Evolutionary conservation across 2,113 vertebrate genomes (phyloP).

Genomic region (Diphyllodes magnificus): DNA sequence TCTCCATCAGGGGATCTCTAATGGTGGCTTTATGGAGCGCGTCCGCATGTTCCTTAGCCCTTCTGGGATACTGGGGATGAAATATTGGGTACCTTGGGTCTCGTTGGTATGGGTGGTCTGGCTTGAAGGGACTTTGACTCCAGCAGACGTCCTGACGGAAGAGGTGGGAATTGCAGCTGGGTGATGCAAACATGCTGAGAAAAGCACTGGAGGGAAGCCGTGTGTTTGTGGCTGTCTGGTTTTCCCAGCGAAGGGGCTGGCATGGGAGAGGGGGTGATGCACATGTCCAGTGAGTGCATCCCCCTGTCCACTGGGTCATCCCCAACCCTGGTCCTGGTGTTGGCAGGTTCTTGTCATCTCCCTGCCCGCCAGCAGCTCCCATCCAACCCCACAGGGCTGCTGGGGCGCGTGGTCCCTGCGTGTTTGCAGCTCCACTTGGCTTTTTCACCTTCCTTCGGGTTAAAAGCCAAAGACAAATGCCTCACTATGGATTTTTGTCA

Average conservation of each 20-base stretch:
- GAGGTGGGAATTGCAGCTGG: not conserved
- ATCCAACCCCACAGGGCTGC: not conserved
- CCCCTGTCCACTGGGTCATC: not conserved
- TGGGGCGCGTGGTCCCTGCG: rapidly evolving
- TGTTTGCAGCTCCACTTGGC: not conserved
- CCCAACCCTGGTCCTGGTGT: not conserved
- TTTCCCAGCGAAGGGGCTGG: not conserved
- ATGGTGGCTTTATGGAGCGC: constrained; percentile 55
- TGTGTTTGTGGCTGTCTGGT: rapidly evolving
- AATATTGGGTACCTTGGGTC: not conserved
- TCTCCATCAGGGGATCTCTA: constrained; percentile 49
- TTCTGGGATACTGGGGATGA: not conserved
- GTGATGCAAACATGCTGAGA: rapidly evolving
- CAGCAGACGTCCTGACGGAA: not conserved
- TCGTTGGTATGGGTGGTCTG: not conserved
- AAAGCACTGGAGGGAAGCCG: rapidly evolving
- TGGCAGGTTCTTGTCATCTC: not conserved
- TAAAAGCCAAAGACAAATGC: not conserved
- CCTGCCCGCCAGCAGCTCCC: not conserved
- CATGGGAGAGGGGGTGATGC: not conserved
- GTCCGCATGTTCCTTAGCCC: not conserved
- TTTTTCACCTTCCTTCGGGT: not conserved
- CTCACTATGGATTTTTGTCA: not conserved
- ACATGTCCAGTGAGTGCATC: not conserved
- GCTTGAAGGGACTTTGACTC: not conserved